Evolutionary conservation across 1,140 invertebrate species (phyloP).

Genomic region (Saccostrea cuccullata): DNA sequence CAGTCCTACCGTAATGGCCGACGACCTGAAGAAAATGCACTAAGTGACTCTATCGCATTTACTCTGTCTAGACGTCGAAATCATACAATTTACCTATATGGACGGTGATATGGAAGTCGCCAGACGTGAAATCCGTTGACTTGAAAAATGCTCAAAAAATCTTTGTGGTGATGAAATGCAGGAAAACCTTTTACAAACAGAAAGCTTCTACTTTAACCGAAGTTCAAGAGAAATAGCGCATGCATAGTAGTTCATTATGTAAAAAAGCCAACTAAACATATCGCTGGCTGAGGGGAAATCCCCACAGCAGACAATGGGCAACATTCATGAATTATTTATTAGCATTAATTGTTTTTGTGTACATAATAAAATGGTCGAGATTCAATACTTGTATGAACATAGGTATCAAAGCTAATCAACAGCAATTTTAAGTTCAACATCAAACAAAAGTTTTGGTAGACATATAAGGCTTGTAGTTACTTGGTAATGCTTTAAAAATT

Average conservation of each 20-base stretch:
- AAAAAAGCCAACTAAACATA: neutral
- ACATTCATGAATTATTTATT: neutral
- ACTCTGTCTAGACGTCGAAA: neutral
- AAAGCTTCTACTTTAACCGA: neutral
- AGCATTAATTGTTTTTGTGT: neutral
- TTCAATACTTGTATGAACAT: too few species aligned
- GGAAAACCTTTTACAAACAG: neutral
- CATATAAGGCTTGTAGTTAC: too few species aligned
- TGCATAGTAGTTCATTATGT: neutral
- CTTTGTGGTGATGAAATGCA: neutral
- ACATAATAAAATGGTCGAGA: too few species aligned
- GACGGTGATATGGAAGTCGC: neutral
- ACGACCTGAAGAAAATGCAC: neutral
- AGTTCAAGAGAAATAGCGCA: neutral
- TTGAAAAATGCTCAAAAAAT: neutral
- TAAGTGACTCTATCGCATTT: neutral
- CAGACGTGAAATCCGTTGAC: neutral
- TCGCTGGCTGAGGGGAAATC: neutral
- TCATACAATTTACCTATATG: slow-evolving; percentile 3
- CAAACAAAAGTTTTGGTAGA: too few species aligned
- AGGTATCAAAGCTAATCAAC: too few species aligned
- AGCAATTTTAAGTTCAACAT: too few species aligned
- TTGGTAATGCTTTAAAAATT: too few species aligned
- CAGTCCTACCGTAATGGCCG: neutral
- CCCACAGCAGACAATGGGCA: neutral